phyloP scores from a whole-genome alignment of 2,113 vertebrate species.

The Platichthys stellatus region DNA sequence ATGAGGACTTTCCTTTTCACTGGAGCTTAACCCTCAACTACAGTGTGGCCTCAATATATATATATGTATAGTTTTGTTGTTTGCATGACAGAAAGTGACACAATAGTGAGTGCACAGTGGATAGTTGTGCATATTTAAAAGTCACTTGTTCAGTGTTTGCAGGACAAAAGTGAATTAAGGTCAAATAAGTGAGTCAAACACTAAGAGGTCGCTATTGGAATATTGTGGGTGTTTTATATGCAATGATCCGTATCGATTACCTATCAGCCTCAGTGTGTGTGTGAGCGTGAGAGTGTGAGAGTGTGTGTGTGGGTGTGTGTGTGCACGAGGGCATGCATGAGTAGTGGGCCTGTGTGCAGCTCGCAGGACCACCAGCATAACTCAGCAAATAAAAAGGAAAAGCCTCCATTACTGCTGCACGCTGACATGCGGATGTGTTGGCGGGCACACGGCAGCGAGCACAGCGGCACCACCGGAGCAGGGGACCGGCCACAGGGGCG shows the following conservation, averaged over 20 bases:
- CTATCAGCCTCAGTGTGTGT: not conserved
- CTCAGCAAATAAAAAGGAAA: not conserved
- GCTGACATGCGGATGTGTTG: not conserved
- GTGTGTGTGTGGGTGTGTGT: slow-evolving; percentile 5
- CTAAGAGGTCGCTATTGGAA: not conserved
- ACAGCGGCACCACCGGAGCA: not conserved
- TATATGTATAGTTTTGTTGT: no score
- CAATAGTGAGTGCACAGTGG: no score
- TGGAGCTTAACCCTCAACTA: no score
- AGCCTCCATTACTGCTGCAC: not conserved
- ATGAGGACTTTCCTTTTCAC: no score
- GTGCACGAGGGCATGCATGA: slow-evolving; percentile 10
- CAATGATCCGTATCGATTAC: slow-evolving; percentile 36
- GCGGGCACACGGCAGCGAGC: not conserved
- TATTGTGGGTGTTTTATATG: not conserved
- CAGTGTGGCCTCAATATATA: no score
- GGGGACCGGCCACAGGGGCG: no score
- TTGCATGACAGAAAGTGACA: no score
- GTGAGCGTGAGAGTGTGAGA: not conserved
- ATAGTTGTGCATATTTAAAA: no score
- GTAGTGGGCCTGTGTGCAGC: slow-evolving; percentile 47
- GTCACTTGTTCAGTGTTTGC: no score
- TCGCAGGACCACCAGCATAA: not conserved
- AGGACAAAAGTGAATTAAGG: not conserved
- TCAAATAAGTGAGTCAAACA: not conserved